Evolutionary conservation across 2,797 vertebrate genomes (phyloP).

Genomic region (Anabas testudineus): DNA sequence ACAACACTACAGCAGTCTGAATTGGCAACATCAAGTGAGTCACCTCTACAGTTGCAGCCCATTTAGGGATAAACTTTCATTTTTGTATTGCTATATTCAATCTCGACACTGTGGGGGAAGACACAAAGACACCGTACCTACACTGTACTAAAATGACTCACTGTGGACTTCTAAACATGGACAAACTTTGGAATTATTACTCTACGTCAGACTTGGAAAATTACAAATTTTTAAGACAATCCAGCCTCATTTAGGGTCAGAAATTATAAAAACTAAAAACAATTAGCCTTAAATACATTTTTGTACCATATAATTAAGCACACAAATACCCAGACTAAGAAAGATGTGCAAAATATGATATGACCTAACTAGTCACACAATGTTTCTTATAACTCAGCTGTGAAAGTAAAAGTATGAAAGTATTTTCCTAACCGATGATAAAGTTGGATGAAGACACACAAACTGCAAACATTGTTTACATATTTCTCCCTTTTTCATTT

Average conservation of each 20-base stretch:
- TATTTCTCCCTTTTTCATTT: not conserved
- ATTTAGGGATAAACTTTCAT: not conserved
- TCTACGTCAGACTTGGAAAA: not conserved
- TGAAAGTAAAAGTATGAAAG: not conserved
- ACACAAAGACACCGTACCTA: not conserved
- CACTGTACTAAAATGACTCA: no score
- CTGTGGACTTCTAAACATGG: no score
- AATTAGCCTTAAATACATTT: not conserved
- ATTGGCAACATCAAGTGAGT: no score
- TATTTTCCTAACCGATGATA: not conserved
- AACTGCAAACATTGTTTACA: not conserved
- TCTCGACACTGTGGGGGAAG: not conserved
- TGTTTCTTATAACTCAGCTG: not conserved
- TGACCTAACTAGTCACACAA: no score
- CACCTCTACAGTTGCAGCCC: not conserved
- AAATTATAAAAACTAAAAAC: not conserved
- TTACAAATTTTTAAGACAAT: not conserved
- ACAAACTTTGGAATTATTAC: not conserved
- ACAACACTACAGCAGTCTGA: no score
- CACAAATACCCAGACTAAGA: not conserved
- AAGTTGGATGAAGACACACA: not conserved
- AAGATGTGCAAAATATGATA: not conserved
- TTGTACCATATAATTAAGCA: not conserved
- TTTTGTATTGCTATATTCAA: no score
- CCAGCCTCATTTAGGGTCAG: not conserved